Evolutionary conservation across 2,797 vertebrate genomes (phyloP).

Genomic region (Sebastes melanostomus): DNA sequence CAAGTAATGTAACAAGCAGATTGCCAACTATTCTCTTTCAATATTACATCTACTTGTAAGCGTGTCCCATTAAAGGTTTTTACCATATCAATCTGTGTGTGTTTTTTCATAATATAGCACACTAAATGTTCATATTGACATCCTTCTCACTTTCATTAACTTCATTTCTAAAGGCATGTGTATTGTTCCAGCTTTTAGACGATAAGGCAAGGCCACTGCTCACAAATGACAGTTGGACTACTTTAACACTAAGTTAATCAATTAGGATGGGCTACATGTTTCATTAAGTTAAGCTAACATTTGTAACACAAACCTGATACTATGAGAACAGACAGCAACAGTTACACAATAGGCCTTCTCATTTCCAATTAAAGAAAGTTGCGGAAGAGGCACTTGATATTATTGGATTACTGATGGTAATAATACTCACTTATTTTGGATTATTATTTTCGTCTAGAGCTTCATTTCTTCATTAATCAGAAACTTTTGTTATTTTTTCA

Average conservation of each 20-base stretch:
- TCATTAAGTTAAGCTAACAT: background rate
- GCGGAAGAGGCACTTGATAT: background rate
- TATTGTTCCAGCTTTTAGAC: background rate
- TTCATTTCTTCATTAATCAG: background rate
- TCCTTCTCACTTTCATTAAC: background rate
- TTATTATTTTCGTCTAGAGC: background rate
- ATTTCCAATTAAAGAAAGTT: background rate
- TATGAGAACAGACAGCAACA: background rate
- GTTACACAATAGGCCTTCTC: background rate
- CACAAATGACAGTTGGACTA: background rate
- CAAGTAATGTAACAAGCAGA: background rate
- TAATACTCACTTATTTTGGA: background rate
- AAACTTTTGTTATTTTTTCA: background rate
- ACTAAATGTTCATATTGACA: background rate
- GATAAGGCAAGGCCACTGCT: background rate
- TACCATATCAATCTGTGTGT: background rate
- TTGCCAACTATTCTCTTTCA: background rate
- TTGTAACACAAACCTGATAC: background rate
- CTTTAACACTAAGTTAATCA: background rate
- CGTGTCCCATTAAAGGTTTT: conserved; percentile 9
- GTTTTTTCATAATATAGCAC: background rate
- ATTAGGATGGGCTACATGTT: background rate
- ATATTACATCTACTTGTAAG: background rate
- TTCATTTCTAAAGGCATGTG: background rate
- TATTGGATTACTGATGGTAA: background rate